Conservation (phyloP, 2,888 invertebrate species). For the Campoletis raptor region DNA sequence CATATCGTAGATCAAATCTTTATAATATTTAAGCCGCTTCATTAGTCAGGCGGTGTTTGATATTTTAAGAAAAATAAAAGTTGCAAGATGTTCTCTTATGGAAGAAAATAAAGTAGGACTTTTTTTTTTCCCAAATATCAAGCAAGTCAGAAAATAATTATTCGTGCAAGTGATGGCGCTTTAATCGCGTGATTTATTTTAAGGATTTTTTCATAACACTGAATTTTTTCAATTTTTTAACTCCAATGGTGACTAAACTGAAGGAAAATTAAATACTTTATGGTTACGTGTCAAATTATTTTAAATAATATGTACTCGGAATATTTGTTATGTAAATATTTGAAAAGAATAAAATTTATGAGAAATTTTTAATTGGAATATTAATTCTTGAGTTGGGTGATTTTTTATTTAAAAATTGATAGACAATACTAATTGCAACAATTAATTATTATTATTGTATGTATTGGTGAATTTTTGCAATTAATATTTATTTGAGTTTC, state of each 20-base stretch:
- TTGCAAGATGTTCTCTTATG: too few relatives aligned
- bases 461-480: neutral
- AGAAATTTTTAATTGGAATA: neutral
- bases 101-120: too few relatives aligned
- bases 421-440: neutral
- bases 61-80: too few relatives aligned
- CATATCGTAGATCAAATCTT: neutral
- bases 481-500: neutral
- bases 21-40: neutral
- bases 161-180: too few relatives aligned
- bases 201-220: neutral
- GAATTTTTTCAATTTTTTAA: neutral
- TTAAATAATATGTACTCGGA: neutral
- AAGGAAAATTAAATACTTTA: neutral
- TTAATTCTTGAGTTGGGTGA: neutral
- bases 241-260: neutral
- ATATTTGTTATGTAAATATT: neutral
- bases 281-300: neutral
- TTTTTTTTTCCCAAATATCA: too few relatives aligned
- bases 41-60: too few relatives aligned
- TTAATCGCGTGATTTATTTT: too few relatives aligned
- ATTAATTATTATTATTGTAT: neutral
- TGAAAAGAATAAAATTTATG: neutral
- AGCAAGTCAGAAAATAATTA: too few relatives aligned
- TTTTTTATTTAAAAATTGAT: neutral